Base-by-base conservation (phyloP, 2,888 invertebrate species). In the Chromoteleia sp. region DNA sequence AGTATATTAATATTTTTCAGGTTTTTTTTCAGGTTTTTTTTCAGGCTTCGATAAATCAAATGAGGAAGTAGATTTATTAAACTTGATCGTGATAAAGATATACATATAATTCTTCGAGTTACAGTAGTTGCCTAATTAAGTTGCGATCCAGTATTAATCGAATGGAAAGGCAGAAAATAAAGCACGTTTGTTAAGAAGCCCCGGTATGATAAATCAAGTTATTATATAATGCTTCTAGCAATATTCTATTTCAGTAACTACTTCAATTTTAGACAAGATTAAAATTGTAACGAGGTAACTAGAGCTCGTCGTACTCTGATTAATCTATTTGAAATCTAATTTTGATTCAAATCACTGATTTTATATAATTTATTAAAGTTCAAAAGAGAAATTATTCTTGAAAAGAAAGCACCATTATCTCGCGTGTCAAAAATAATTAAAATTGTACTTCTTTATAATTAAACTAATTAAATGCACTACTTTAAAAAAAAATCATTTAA, bases 271-370 rank as follows among this genome's bases (percentile, higher is more conserved):
- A 30, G 3, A 25, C 8, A 15, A 52, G 52, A 52, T 52, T 30
- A 52, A 30, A 52, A 52, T 30, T 30, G 52, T 52, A 52, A 52
- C 30, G 12, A 52, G 25, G 30, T 52, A 52, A 15, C 30, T 15
- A 30, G 25, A 52, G 12, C 15, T 30, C 30, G 25, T 30, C 15
- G 30, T 19, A 52, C 30, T 52, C 30, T 30, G 19, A 30, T 15
- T 15, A 21, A 15, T 52, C 8, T 15, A 52, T 52, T 52, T 30
- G 43, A 43, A 43, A 43, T 43, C 17, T 43, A 0, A 43, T 43
- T 17, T 43, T 43, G 43, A 43, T 17, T 43, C 43, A 17, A 10
- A 43, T 19, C 43, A 8, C 43, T 1, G 43, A 17, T 43, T 43
- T 43, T 2, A 43, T 43, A 43, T 17, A 17, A 43, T 43, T 43